Evolutionary conservation across 2,797 vertebrate species (phyloP).

Genomic region (Halcyon chelicuti): DNA sequence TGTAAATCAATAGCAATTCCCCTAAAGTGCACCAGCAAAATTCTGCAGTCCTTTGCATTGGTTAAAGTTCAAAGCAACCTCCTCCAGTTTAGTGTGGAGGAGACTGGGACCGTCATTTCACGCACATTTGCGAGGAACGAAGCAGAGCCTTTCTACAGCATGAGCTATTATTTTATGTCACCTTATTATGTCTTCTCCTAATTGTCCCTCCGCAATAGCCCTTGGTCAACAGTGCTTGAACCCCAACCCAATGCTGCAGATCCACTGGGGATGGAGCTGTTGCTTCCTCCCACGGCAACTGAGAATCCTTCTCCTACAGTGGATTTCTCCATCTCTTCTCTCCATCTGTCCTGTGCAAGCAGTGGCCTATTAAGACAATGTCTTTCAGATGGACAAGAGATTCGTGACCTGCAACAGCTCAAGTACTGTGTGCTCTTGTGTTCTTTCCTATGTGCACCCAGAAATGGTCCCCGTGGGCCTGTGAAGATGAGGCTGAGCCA

Average conservation of each 20-base stretch:
- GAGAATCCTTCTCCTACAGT: neutral
- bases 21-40: neutral
- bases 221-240: fast-evolving
- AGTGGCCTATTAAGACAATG: neutral
- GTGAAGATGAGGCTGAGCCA: neutral
- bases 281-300: fast-evolving
- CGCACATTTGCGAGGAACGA: neutral
- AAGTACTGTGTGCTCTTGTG: neutral
- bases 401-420: neutral
- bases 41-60: fast-evolving
- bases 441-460: neutral
- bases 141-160: neutral
- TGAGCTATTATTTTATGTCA: neutral
- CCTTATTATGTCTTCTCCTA: neutral
- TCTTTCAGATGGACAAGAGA: neutral
- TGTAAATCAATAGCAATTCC: neutral
- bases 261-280: neutral
- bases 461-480: neutral
- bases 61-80: neutral
- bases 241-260: fast-evolving
- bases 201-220: neutral
- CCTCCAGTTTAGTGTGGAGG: neutral
- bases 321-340: neutral
- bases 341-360: neutral
- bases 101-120: neutral